Percentiles rank a stretch among this genome's conserved stretches.
These are phyloP conservation scores for Acridotheres tristis DNA, from an alignment of 2,797 vertebrate species.

Conservation along the genomic window DNA sequence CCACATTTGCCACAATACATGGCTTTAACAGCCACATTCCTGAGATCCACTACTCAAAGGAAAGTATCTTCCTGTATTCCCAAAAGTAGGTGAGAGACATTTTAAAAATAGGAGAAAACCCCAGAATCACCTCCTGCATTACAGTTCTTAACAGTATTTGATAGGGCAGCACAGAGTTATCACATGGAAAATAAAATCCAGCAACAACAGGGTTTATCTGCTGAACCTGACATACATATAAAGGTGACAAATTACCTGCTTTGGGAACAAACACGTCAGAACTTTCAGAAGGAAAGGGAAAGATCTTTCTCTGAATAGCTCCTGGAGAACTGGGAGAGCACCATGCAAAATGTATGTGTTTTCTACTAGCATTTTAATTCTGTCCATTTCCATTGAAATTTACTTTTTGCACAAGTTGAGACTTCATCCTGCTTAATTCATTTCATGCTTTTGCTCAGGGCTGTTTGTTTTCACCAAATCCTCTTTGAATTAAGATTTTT, in stretches of 20 bases:
- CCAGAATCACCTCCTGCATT: not conserved
- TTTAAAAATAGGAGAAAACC: not conserved
- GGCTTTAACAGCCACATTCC: not conserved
- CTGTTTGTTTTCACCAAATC: not conserved
- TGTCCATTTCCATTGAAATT: constrained; percentile 3
- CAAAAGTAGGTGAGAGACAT: not conserved
- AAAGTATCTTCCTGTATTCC: not conserved
- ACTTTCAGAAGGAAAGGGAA: constrained; percentile 7
- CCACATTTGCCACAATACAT: not conserved
- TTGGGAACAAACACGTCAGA: not conserved
- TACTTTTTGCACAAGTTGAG: not conserved
- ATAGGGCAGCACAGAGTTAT: constrained; percentile 50
- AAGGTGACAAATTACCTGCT: constrained; percentile 38
- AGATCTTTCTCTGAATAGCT: not conserved
- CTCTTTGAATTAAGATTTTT: not conserved
- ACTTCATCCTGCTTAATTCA: not conserved
- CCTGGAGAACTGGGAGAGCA: not conserved
- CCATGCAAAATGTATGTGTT: not conserved
- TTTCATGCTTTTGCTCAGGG: not conserved
- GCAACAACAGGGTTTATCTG: constrained; percentile 43
- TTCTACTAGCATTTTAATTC: constrained; percentile 11
- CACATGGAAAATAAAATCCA: constrained; percentile 58
- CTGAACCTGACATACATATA: constrained; percentile 31
- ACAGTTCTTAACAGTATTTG: constrained; percentile 9
- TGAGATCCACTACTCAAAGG: not conserved